Evolutionary conservation across 2,113 vertebrate genomes (phyloP).

Genomic region (Pedionomus torquatus): DNA sequence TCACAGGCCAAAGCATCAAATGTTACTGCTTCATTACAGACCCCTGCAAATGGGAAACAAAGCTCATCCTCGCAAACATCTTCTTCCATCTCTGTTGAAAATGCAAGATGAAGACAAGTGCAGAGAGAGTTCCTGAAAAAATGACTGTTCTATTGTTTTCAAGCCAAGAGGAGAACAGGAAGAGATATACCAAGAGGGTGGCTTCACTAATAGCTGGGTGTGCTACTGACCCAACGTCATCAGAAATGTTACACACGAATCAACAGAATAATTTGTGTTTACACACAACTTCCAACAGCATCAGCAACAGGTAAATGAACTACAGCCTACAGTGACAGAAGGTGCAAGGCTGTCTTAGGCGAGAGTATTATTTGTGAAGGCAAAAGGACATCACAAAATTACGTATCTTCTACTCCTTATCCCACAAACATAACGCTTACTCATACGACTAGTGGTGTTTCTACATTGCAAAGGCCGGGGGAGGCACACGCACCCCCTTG

Average conservation of each 20-base stretch:
- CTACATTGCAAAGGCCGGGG: not conserved
- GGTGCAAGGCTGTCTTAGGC: not conserved
- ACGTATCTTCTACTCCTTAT: not conserved
- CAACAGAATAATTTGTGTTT: not conserved
- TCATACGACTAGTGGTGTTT: not conserved
- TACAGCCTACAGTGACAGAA: not conserved
- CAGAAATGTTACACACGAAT: not conserved
- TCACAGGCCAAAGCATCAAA: not conserved
- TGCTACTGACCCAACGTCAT: not conserved
- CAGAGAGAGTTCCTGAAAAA: not conserved
- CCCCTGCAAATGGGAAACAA: not conserved
- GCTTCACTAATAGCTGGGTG: not conserved
- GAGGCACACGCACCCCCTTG: not conserved
- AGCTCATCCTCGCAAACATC: not conserved
- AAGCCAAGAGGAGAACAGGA: not conserved
- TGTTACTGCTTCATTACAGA: not conserved
- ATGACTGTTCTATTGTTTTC: not conserved
- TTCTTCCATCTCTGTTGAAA: not conserved
- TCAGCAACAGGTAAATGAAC: not conserved
- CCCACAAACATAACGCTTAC: not conserved
- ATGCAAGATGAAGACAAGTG: not conserved
- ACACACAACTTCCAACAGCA: not conserved
- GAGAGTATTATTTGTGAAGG: not conserved
- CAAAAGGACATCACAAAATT: slow-evolving; percentile 1
- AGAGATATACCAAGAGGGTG: not conserved